Base-by-base conservation (phyloP, 2,797 vertebrate species). In the Etheostoma nigrum region DNA sequence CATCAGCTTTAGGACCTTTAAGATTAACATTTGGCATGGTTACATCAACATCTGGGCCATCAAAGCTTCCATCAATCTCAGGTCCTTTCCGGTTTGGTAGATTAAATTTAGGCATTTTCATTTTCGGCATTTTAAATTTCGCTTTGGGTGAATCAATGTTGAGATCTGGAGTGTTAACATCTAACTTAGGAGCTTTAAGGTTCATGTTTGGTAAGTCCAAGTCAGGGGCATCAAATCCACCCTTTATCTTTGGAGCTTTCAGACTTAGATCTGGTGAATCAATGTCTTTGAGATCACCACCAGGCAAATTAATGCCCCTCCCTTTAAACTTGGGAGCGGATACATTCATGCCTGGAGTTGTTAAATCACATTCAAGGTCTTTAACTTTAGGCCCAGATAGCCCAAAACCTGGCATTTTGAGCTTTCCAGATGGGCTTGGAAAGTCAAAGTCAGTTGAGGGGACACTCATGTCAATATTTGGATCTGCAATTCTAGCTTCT, bases 161-260 rank as follows among this genome's bases (percentile, higher is more conserved):
- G 21, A 76, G 21, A 59, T 83, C 77, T 64, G 76, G 70, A 40
- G 61, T 14, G 6, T 84, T 66, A 0, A 88, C 5, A 36, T 87
- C 69, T 9, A 79, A 63, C 1, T 79, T 83, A 6, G 69, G 89
- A 73, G 53, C 33, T 13, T 70, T 86, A 0, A 88, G 2, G 45
- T 84, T 42, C 42, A 89, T n/a, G 2, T 90, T 59, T 65, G 88
- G 72, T 6, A 88, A 47, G 44, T 92, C 64, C 16, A 90, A 0
- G 9, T 84, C 75, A 40, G 90, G 86, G 0, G 66, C 49, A 67
- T 86, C 67, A 25, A 93, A 33, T 30, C 73, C 86, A 27, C 86
- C 89, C 4, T 87, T 82, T 23, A 93, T 47, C 45, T 86, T 91
- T 51, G 90, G 92, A 47, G 73, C 18, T 59, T 88, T 87, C 0